Base-by-base conservation (phyloP, 2,797 vertebrate species). In the Sebastes hubbsi region DNA sequence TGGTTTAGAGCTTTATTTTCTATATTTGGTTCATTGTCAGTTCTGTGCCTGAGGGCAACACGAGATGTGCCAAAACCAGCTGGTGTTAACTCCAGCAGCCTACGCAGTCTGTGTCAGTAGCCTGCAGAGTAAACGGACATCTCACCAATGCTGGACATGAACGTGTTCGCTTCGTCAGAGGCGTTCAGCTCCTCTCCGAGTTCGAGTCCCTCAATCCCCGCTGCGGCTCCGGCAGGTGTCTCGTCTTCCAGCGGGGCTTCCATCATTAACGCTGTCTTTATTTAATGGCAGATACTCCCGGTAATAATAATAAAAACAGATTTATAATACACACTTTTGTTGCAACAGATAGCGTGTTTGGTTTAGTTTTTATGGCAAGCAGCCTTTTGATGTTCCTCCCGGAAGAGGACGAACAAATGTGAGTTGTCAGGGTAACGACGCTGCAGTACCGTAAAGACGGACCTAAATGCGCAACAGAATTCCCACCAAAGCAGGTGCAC, bases 101-200 rank as follows among this genome's bases (percentile, higher is more conserved):
- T 30, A 4, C 27, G 2, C 11, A 25, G 2, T 4, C 34, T 46
- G n/a, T 10, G 32, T 55, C 24, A 62, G 38, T 16, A 42, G 38
- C 25, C 25, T 20, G 5, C 59, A 7, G 11, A 46, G 18, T 34
- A 16, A 7, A 25, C 13, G 1, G 20, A 46, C 6, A 61, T 88
- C 91, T 92, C 84, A 96, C 96, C 90, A 9, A 95, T 87, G 70
- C 65, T 85, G 64, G 82, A 72, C 78, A 96, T 59, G 84, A 96
- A 96, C 2, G 83, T 5, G 59, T 93, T 14, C 0, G 95, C 95
- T 72, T 93, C 89, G 0, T 72, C 82, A 0, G 94, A 95, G 7
- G 94, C 88, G 72, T 67, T 87, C 4, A 78, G 4, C 58, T 79
- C 77, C 27, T 72, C 82, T 38, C 25, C 49, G 9, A 8, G 55